phyloP scores from a whole-genome alignment of 2,888 invertebrate genomes.

The Athrips mouffetella region DNA sequence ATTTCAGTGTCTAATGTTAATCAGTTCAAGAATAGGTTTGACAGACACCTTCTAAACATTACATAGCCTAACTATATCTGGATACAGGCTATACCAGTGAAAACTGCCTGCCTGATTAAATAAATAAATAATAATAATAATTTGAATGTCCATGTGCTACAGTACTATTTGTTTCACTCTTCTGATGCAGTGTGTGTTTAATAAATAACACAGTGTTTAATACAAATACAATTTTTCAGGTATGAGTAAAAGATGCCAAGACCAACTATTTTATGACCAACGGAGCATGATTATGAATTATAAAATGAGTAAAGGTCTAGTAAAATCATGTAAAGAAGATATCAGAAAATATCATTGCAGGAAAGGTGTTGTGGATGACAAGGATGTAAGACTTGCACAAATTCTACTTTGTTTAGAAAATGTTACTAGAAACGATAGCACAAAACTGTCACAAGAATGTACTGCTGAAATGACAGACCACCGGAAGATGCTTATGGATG shows the following conservation, averaged over 20 bases:
- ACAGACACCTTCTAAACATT: too few species aligned
- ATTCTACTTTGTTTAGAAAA: constrained; percentile 96
- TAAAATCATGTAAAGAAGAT: constrained; percentile 92
- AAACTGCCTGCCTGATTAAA: too few species aligned
- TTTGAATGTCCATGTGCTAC: too few species aligned
- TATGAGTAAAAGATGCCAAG: constrained; percentile 85
- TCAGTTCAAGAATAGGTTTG: too few species aligned
- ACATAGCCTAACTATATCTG: too few species aligned
- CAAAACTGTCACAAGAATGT: constrained; percentile 87
- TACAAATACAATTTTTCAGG: constrained; percentile 39
- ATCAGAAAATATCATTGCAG: constrained; percentile 92
- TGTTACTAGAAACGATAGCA: constrained; percentile 82
- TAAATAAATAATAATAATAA: too few species aligned
- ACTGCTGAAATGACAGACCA: constrained; percentile 94
- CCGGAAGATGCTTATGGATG: constrained; percentile 93
- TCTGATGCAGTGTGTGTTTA: too few species aligned
- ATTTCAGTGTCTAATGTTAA: too few species aligned
- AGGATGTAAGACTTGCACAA: constrained; percentile 90
- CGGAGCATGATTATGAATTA: constrained; percentile 94
- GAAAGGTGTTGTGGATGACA: constrained; percentile 88
- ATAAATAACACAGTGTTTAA: too few species aligned
- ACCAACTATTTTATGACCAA: constrained; percentile 90
- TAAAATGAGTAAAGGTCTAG: constrained; percentile 91
- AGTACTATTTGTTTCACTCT: background rate
- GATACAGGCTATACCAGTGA: too few species aligned